These are phyloP conservation scores for Ceratina japonica DNA, from an alignment of 1,140 invertebrate genomes.

Conservation along the genomic window DNA sequence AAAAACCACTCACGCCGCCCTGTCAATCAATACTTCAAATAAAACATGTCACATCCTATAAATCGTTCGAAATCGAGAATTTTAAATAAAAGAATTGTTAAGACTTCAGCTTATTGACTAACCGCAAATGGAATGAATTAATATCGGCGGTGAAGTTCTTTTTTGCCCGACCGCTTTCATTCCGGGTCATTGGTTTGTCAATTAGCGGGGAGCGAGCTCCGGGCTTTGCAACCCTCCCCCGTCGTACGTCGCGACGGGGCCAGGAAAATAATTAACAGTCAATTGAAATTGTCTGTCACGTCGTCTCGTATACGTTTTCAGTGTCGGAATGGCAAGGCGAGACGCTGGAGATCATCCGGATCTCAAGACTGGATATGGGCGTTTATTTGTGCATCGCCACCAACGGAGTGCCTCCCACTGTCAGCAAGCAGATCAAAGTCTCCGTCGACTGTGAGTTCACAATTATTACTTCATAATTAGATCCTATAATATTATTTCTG, in stretches of 20 bases:
- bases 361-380: slow-evolving; percentile 94
- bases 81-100: too few species aligned
- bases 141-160: neutral
- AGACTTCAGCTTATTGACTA: neutral
- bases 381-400: slow-evolving; percentile 92
- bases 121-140: neutral
- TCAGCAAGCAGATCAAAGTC: slow-evolving; percentile 95
- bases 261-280: slow-evolving; percentile 1
- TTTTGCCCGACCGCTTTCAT: neutral
- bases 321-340: slow-evolving; percentile 91
- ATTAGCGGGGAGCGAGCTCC: neutral
- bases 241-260: neutral
- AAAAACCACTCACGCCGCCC: too few species aligned
- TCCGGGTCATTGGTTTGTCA: neutral
- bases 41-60: too few species aligned
- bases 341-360: slow-evolving; percentile 89
- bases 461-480: too few species aligned
- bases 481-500: too few species aligned
- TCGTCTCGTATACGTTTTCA: slow-evolving; percentile 71
- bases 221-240: neutral
- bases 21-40: too few species aligned
- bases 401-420: slow-evolving; percentile 88
- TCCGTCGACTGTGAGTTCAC: slow-evolving; percentile 94
- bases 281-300: slow-evolving; percentile 20
- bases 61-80: too few species aligned